Base-by-base conservation (phyloP, 2,888 invertebrate genomes). In the Deroplatys truncata region DNA sequence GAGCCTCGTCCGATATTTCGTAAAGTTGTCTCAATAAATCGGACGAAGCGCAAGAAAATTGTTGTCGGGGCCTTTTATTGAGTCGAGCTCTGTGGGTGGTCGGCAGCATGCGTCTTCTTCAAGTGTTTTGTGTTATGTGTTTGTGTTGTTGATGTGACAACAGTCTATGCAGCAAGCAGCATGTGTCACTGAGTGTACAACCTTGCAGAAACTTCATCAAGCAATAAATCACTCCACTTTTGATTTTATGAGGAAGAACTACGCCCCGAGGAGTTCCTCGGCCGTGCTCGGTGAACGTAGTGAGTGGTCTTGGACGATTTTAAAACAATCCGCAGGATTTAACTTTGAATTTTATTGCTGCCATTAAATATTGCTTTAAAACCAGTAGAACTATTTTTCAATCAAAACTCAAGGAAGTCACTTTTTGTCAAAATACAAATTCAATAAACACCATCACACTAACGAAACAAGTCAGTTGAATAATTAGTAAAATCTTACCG, bases 71-170 rank as follows among this genome's bases (percentile, higher is more conserved):
- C 83, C 84, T 89, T 89, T 90, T 89, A 86, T 86, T 86, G 86
- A 89, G 82, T 86, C 89, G 89, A 89, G 87, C 89, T 89, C 84
- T 89, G 89, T 89, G 89, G 89, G 85, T 88, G 90, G 88, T 35
- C 88, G 82, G 35, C 72, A 88, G 90, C 85, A 85, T 88, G 86
- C 72, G 86, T 20, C 83, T 28, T 35, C 87, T 87, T 83, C 82
- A 25, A 72, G 25, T 85, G 85, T 84, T 28, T 84, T 84, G 84
- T 84, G 29, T 84, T 43, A 29, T 84, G 29, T 84, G 84, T 84
- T 28, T 85, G 85, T 87, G 83, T 87, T 72, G 56, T 43, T 43
- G 43, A 43, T 43, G 43, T 43, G 43, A 43, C 43, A 43, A 43
- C 43, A 43, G 43, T 72, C 56, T 72, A 1, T 72, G 56, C 56